Evolutionary conservation across 2,888 invertebrate genomes (phyloP).

Genomic region (Rhamphomyia laevipes): DNA sequence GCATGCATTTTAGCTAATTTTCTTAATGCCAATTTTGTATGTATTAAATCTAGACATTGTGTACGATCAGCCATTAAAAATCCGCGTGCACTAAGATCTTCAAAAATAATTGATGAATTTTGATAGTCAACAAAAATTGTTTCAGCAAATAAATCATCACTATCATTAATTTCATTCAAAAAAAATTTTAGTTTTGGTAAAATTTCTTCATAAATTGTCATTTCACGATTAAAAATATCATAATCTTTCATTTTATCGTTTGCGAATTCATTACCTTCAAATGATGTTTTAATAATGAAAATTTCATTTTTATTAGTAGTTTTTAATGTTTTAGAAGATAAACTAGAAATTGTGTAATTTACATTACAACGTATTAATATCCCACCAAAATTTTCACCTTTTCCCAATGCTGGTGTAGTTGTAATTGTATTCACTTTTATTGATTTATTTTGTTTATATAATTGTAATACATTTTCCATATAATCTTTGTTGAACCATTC

Average conservation of each 20-base stretch:
- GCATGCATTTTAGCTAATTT: conserved; percentile 42
- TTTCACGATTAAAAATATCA: conserved; percentile 34
- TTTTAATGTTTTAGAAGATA: background rate
- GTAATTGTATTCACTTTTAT: conserved; percentile 20
- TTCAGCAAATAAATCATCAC: conserved; percentile 29
- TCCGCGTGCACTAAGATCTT: conserved; percentile 26
- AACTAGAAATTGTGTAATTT: conserved; percentile 17
- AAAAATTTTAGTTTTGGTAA: conserved; percentile 29
- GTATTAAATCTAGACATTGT: conserved; percentile 34
- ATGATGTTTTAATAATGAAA: conserved; percentile 30
- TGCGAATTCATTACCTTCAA: conserved; percentile 27
- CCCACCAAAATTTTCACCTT: conserved; percentile 34
- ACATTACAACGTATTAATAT: conserved; percentile 25
- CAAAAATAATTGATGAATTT: conserved; percentile 29
- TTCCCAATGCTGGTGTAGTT: conserved; percentile 25
- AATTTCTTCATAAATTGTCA: conserved; percentile 30
- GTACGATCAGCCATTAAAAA: conserved; percentile 29
- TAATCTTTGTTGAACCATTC: conserved; percentile 27
- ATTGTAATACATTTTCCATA: conserved; percentile 21
- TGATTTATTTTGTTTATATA: conserved; percentile 21
- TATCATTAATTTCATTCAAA: conserved; percentile 23
- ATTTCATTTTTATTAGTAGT: conserved; percentile 4
- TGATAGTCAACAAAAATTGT: conserved; percentile 29
- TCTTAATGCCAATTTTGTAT: conserved; percentile 32
- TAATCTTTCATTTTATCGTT: conserved; percentile 26